Percentiles rank a stretch among this genome's conserved stretches.
Evolutionary conservation across 2,888 invertebrate genomes (phyloP).

Genomic region (Andrena minutula): DNA sequence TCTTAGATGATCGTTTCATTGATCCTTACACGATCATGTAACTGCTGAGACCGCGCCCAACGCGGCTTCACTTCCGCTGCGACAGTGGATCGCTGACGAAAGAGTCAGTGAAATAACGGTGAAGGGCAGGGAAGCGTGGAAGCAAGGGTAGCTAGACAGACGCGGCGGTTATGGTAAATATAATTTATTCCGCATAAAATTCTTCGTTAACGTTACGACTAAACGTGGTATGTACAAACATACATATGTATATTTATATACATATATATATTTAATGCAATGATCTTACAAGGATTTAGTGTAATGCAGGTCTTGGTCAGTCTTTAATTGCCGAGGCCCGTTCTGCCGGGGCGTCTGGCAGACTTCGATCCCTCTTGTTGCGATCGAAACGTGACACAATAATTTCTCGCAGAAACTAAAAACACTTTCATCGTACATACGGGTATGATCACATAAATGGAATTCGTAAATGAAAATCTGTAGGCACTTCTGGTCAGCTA

Average conservation of each 20-base stretch:
- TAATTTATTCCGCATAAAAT: conserved; percentile 83
- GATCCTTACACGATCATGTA: too few species aligned
- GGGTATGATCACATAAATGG: conserved; percentile 66
- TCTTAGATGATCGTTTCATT: too few species aligned
- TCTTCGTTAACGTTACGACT: conserved; percentile 79
- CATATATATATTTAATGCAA: conserved; percentile 81
- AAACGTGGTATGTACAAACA: conserved; percentile 83
- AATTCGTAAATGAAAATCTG: conserved; percentile 61
- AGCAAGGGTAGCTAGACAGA: background rate
- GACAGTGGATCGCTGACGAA: background rate
- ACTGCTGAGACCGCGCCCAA: too few species aligned
- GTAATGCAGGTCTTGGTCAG: conserved; percentile 85
- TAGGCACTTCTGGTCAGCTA: conserved; percentile 69
- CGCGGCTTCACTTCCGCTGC: background rate
- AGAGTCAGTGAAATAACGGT: background rate
- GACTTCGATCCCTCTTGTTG: conserved; percentile 71
- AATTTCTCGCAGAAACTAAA: conserved; percentile 54
- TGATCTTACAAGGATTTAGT: conserved; percentile 81
- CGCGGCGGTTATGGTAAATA: conserved; percentile 78
- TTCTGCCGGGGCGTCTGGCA: conserved; percentile 73
- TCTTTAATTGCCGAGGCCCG: conserved; percentile 83
- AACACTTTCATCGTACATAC: conserved; percentile 60
- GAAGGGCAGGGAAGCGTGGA: background rate
- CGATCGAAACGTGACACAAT: conserved; percentile 69
- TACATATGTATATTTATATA: conserved; percentile 79